phyloP scores from a whole-genome alignment of 2,888 invertebrate genomes.

The Bruchidius siliquastri region DNA sequence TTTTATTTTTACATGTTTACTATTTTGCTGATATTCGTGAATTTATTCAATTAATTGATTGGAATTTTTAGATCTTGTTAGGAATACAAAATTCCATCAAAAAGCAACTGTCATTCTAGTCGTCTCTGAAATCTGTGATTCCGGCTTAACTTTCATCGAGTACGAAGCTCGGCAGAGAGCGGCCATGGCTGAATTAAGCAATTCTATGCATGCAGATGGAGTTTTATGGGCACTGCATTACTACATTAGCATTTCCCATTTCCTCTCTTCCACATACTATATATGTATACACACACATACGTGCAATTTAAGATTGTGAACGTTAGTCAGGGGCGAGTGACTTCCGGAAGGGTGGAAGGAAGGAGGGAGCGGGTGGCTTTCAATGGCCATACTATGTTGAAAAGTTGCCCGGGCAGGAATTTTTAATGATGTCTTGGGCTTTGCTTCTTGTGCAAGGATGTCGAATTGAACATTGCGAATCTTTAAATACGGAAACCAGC shows the following conservation, averaged over 20 bases:
- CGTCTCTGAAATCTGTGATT: background rate
- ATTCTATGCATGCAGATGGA: constrained; percentile 31
- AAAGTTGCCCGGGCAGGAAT: constrained; percentile 14
- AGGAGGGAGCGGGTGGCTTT: background rate
- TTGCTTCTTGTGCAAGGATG: background rate
- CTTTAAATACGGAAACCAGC: too few relatives aligned
- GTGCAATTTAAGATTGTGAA: constrained; percentile 32
- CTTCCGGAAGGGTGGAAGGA: background rate
- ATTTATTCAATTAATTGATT: too few relatives aligned
- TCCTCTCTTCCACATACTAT: constrained; percentile 19
- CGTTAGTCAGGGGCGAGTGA: constrained; percentile 27
- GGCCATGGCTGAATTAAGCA: constrained; percentile 24
- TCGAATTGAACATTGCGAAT: too few relatives aligned
- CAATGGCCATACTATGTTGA: background rate
- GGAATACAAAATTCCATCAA: too few relatives aligned
- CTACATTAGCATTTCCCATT: constrained; percentile 35
- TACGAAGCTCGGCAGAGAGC: background rate
- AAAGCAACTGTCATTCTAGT: background rate
- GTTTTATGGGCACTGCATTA: constrained; percentile 32
- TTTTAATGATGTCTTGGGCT: constrained; percentile 18
- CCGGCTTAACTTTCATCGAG: background rate
- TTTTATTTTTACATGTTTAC: too few relatives aligned
- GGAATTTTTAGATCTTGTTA: too few relatives aligned
- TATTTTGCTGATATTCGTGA: too few relatives aligned
- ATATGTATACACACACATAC: constrained; percentile 26